Conservation (phyloP, 2,888 invertebrate genomes). For the Dinocampus coccinellae region DNA sequence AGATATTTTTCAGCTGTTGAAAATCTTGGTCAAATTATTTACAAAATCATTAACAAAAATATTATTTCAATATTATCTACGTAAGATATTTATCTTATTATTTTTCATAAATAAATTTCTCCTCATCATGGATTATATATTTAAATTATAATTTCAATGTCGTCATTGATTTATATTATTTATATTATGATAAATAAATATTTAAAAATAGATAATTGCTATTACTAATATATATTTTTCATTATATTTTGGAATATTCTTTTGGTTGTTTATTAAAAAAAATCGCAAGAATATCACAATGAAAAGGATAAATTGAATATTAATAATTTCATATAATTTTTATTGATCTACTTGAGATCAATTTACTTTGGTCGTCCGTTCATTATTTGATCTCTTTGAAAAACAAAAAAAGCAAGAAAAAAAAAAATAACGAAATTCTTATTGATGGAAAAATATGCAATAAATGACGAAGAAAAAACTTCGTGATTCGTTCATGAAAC, state of each 20-base stretch:
- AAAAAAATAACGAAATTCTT: neutral
- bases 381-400: neutral
- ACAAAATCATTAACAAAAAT: too few species aligned
- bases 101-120: neutral
- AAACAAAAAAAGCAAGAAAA: neutral
- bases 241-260: neutral
- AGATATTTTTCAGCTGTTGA: too few species aligned
- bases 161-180: neutral
- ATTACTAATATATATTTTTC: neutral
- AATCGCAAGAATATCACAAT: neutral
- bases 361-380: constrained; percentile 9
- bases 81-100: neutral
- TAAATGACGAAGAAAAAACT: neutral
- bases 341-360: neutral
- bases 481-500: neutral
- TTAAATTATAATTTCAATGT: too few species aligned
- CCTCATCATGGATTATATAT: too few species aligned
- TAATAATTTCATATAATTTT: neutral
- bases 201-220: neutral
- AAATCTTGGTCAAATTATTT: too few species aligned
- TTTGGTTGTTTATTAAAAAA: neutral
- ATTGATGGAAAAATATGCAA: neutral
- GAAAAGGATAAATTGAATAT: neutral
- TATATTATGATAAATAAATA: neutral
- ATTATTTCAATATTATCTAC: too few species aligned